A percentile compares a stretch with the other conserved stretches of the same genome.
Evolutionary conservation across 2,888 invertebrate genomes (phyloP).

Genomic region (Rhingia rostrata): DNA sequence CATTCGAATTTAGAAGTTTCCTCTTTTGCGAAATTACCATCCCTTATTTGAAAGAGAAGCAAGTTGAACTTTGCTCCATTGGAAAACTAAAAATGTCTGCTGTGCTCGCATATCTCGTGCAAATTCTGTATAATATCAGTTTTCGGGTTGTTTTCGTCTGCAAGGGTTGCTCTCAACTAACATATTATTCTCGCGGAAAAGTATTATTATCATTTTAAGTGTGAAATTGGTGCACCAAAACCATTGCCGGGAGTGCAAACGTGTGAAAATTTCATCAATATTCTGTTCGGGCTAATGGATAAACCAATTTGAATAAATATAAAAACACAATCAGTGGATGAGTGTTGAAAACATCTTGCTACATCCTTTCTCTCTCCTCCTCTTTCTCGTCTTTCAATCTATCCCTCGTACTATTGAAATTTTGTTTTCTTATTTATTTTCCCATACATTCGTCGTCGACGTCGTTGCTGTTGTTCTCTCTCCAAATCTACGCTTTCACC

Average conservation of each 20-base stretch:
- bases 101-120: conserved; percentile 23
- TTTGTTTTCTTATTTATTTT: conserved; percentile 35
- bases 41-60: conserved; percentile 30
- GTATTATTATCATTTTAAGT: conserved; percentile 22
- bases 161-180: conserved; percentile 42
- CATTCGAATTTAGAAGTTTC: conserved; percentile 30
- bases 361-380: conserved; percentile 64
- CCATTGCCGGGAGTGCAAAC: neutral
- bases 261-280: neutral
- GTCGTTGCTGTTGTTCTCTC: neutral
- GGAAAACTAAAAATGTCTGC: conserved; percentile 19
- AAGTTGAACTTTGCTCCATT: conserved; percentile 24
- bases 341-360: conserved; percentile 62
- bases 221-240: conserved; percentile 39
- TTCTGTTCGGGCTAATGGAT: conserved; percentile 8
- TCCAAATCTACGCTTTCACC: conserved; percentile 15
- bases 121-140: conserved; percentile 57
- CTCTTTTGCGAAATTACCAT: conserved; percentile 56
- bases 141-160: conserved; percentile 50
- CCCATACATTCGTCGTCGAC: conserved; percentile 15
- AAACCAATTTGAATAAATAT: conserved; percentile 18
- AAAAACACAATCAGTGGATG: conserved; percentile 62
- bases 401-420: conserved; percentile 38
- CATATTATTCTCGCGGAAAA: conserved; percentile 11
- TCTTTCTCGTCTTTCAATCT: conserved; percentile 60